Conservation (phyloP, 2,797 vertebrate genomes). For the Emydoidea blandingii region DNA sequence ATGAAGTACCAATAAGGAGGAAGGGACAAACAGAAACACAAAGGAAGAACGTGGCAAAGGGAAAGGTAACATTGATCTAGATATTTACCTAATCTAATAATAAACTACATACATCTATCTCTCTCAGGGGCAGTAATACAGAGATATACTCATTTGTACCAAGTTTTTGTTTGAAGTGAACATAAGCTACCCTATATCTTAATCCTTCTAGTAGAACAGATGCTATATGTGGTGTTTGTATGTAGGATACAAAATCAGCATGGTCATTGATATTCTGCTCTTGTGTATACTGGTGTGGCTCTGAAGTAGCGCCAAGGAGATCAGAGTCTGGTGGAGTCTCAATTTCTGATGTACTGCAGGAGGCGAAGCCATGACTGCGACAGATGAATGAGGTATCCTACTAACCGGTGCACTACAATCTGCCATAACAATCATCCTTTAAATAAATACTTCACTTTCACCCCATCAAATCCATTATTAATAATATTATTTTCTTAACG, state of each 20-base stretch:
- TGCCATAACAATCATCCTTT: background rate
- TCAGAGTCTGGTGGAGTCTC: background rate
- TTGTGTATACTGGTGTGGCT: background rate
- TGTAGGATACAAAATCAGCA: accelerated
- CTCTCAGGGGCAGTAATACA: background rate
- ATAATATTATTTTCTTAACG: background rate
- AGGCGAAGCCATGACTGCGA: background rate
- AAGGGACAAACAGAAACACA: accelerated
- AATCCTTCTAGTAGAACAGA: background rate
- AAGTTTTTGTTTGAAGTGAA: accelerated
- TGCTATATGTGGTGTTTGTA: background rate
- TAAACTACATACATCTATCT: background rate
- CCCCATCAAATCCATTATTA: background rate
- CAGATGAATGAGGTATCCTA: background rate
- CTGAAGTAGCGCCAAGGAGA: background rate
- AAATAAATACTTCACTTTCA: background rate
- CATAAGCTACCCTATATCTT: accelerated
- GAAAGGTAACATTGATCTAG: accelerated
- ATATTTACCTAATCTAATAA: background rate
- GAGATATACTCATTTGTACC: background rate
- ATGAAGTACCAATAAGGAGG: background rate
- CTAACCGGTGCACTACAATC: background rate
- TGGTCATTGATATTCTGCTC: background rate
- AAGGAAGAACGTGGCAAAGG: background rate
- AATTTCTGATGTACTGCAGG: background rate